Base-by-base conservation (phyloP, 2,888 invertebrate genomes). In the Plebejus argus region DNA sequence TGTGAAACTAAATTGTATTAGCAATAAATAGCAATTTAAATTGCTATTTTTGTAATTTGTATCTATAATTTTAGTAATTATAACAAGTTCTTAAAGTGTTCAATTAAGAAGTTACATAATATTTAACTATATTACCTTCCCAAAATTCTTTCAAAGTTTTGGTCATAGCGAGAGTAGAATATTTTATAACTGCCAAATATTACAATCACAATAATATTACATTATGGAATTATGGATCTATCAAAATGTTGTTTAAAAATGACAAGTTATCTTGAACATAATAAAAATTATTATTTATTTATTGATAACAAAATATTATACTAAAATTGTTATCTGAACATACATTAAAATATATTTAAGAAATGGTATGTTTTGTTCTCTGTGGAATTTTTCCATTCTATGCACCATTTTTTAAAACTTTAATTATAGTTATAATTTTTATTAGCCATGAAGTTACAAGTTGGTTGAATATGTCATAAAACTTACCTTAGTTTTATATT, bases 231-330 rank as follows among this genome's bases (percentile, higher is more conserved):
- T 15, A 28, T 23, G 18, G 18, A 33, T 66, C 18, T 12, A 66
- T 66, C 15, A 66, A 28, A 66, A 66, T 6, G 6, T 66, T 28
- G 28, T 66, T 66, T 66, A 66, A 28, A 28, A 33, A 66, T 33
- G 15, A 8, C 61, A 66, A 33, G 28, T 28, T 66, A 66, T 66
- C 66, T 66, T 6, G 5, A 12, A 66, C 66, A 66, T 15, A 66
- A 66, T 66, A 66, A 66, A 66, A 66, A 66, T 5, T 66, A 33
- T 33, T 66, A 66, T 66, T 66, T 66, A 66, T 66, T 28, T 28
- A 15, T 33, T 66, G 66, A 66, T 66, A 66, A 66, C 28, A 66
- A 66, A n/a, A n/a, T n/a, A n/a, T n/a, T n/a, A 18, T 33, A 66
- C 28, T 66, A 28, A 66, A 66, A 20, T 23, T 66, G 66, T 28